Conservation (phyloP, 2,888 invertebrate genomes). For the Criorhina ranunculi region DNA sequence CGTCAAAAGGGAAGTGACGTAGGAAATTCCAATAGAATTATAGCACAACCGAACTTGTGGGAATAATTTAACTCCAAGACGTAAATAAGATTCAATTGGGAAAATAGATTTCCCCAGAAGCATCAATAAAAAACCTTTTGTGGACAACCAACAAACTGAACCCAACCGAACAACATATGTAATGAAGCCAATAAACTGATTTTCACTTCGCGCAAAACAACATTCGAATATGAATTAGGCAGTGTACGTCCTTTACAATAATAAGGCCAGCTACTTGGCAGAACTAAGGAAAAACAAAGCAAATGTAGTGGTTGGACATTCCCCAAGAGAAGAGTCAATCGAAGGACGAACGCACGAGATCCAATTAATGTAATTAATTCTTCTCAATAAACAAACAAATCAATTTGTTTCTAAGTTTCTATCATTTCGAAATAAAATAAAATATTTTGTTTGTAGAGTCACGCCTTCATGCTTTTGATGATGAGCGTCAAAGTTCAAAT, state of each 20-base stretch:
- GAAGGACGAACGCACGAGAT: background rate
- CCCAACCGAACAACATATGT: conserved; percentile 6
- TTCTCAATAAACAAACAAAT: background rate
- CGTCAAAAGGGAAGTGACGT: background rate
- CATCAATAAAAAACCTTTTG: conserved; percentile 1
- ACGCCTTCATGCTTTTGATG: background rate
- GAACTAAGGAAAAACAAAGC: background rate
- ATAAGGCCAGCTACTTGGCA: background rate
- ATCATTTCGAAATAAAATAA: background rate
- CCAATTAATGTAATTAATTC: conserved; percentile 11
- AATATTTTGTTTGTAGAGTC: background rate
- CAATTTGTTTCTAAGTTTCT: background rate
- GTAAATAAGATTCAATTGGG: conserved; percentile 18
- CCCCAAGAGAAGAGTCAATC: conserved; percentile 1
- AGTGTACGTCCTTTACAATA: background rate
- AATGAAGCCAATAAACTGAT: conserved; percentile 57
- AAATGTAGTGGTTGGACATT: background rate
- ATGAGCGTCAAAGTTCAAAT: background rate
- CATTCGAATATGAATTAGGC: conserved; percentile 47
- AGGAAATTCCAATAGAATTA: background rate
- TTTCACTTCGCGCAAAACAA: conserved; percentile 24
- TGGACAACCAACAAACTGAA: background rate
- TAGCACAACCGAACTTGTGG: background rate
- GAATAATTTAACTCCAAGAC: background rate
- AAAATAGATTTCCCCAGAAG: conserved; percentile 12